phyloP scores from a whole-genome alignment of 1,140 invertebrate species.

The Diploscapter pachys region DNA sequence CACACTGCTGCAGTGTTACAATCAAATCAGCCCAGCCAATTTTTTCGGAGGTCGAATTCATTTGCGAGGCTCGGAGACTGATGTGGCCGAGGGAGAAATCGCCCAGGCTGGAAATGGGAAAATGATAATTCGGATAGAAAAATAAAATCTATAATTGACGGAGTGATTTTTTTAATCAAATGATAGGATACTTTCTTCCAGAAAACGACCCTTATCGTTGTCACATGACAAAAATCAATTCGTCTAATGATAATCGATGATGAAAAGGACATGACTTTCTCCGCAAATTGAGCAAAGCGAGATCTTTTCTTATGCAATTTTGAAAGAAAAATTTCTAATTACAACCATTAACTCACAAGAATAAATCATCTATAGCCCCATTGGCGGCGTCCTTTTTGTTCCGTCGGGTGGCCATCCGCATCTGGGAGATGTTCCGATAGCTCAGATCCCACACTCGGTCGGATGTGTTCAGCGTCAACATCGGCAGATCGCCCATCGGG shows the following conservation, averaged over 20 bases:
- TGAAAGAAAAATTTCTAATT: too few species aligned
- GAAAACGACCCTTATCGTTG: not conserved
- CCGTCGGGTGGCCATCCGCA: constrained; percentile 33
- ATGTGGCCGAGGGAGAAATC: constrained; percentile 43
- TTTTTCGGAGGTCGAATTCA: not conserved
- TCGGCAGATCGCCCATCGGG: constrained; percentile 49
- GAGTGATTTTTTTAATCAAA: not conserved
- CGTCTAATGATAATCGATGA: too few species aligned
- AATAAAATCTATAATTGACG: too few species aligned
- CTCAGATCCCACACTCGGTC: constrained; percentile 65
- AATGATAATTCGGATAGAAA: too few species aligned
- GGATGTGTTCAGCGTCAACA: constrained; percentile 58
- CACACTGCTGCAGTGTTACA: not conserved
- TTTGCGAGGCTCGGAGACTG: constrained; percentile 29
- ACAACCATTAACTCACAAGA: constrained; percentile 3
- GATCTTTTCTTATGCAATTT: too few species aligned
- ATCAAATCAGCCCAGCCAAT: not conserved
- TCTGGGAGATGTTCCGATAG: constrained; percentile 61
- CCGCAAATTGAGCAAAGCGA: too few species aligned
- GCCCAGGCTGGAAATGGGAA: constrained; percentile 36
- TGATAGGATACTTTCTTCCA: not conserved
- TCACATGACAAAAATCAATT: too few species aligned
- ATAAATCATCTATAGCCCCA: constrained; percentile 23
- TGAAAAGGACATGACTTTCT: too few species aligned
- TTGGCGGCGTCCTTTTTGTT: not conserved